A percentile compares a stretch with the other conserved stretches of the same genome.
Conservation (phyloP, 2,113 vertebrate genomes). For the rat (Rattus norvegicus) region DNA sequence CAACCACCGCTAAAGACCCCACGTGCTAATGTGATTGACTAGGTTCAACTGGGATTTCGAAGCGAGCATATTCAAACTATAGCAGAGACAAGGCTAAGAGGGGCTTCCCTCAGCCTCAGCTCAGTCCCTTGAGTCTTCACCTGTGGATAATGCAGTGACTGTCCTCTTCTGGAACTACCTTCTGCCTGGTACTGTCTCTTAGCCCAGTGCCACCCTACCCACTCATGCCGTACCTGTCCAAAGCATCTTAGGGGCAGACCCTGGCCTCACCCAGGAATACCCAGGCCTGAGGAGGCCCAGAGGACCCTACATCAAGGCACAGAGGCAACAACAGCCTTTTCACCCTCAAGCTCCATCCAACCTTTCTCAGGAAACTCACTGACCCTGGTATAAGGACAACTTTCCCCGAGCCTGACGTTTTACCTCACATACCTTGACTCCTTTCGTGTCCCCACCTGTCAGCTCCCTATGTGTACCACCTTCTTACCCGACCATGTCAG, state of each 20-base stretch:
- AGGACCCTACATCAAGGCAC: not conserved
- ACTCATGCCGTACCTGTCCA: constrained; percentile 90
- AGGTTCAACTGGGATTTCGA: not conserved
- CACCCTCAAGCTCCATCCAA: not conserved
- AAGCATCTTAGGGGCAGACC: constrained; percentile 89
- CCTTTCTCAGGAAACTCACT: not conserved
- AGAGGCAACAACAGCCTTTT: not conserved
- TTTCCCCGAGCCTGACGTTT: not conserved
- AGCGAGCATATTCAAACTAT: not conserved
- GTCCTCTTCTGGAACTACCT: not conserved
- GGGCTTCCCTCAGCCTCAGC: not conserved
- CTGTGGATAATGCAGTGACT: not conserved
- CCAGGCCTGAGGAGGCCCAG: not conserved
- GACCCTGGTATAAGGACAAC: not conserved
- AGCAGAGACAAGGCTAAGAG: not conserved
- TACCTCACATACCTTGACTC: not conserved
- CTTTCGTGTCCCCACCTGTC: not conserved
- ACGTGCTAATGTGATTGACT: not conserved
- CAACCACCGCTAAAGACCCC: not conserved
- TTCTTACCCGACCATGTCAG: not conserved
- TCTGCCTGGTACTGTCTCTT: not conserved
- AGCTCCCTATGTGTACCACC: too few species aligned
- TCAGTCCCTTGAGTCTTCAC: not conserved
- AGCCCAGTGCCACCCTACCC: constrained; percentile 87
- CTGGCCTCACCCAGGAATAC: constrained; percentile 65